Percentiles rank a stretch among this genome's conserved stretches.
Evolutionary conservation across 1,140 invertebrate species (phyloP).

Genomic region (Planococcus citri): DNA sequence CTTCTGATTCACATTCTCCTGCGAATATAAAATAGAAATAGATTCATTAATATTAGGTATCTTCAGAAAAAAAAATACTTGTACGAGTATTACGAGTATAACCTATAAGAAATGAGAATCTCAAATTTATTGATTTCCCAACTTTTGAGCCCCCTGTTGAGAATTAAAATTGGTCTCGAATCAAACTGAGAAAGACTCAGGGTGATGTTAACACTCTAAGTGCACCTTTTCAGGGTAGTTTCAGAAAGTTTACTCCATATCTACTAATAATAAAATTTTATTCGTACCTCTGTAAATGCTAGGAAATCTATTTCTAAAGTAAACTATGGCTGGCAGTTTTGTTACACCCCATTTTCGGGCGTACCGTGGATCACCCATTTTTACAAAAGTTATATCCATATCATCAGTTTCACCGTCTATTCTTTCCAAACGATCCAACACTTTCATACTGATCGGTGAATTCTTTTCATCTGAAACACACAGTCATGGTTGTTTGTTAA

Average conservation of each 20-base stretch:
- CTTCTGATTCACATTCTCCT: constrained; percentile 71
- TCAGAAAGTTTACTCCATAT: too few species aligned
- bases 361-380: constrained; percentile 82
- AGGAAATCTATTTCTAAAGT: constrained; percentile 85
- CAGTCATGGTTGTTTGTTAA: too few species aligned
- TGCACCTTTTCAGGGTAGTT: too few species aligned
- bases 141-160: too few species aligned
- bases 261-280: too few species aligned
- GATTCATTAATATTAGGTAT: too few species aligned
- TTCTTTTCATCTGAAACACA: constrained; percentile 57
- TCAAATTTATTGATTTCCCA: too few species aligned
- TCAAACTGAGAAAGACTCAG: too few species aligned
- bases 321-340: constrained; percentile 79
- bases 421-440: constrained; percentile 72
- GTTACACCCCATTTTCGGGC: constrained; percentile 91
- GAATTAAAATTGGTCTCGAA: too few species aligned
- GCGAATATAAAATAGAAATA: constrained; percentile 28
- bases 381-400: constrained; percentile 88
- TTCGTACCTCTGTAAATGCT: constrained; percentile 91
- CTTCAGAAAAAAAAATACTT: too few species aligned
- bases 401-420: constrained; percentile 89
- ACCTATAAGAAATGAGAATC: not conserved
- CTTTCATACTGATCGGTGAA: constrained; percentile 59
- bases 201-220: too few species aligned
- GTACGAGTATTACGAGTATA: too few species aligned